A percentile compares a stretch with the other conserved stretches of the same genome.
Evolutionary conservation across 1,140 invertebrate species (phyloP).

Genomic region (Manduca sexta): DNA sequence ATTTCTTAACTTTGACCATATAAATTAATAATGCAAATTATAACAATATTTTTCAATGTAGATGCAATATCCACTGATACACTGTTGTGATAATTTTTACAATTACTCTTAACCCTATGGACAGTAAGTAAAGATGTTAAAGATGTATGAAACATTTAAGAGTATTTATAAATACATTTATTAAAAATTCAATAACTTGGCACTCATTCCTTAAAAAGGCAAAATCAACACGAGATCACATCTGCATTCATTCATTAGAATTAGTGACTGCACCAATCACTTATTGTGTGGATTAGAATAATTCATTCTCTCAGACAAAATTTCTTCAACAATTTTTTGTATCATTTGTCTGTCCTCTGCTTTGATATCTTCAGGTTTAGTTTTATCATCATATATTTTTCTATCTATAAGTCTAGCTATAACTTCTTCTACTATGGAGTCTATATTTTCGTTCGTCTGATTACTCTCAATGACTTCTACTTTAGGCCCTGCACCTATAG

Average conservation of each 20-base stretch:
- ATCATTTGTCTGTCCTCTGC: conserved; percentile 60
- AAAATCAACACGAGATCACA: conserved; percentile 2
- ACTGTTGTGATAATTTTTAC: too few species aligned
- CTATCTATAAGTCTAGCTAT: conserved; percentile 61
- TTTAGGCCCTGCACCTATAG: too few species aligned
- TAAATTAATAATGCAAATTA: too few species aligned
- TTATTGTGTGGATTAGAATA: conserved; percentile 28
- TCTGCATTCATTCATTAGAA: background rate
- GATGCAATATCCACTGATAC: too few species aligned
- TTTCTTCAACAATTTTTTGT: conserved; percentile 69
- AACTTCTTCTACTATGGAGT: conserved; percentile 69
- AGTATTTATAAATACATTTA: background rate
- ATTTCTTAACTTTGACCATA: too few species aligned
- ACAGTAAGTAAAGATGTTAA: too few species aligned
- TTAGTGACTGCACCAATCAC: conserved; percentile 19
- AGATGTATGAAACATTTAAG: background rate
- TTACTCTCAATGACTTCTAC: conserved; percentile 8
- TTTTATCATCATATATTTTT: conserved; percentile 64
- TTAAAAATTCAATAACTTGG: background rate
- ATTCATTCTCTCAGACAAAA: conserved; percentile 60
- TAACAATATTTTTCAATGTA: too few species aligned
- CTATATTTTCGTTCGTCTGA: conserved; percentile 52
- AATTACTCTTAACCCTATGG: background rate
- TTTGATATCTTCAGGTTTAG: conserved; percentile 55
- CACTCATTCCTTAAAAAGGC: background rate